Percentiles rank a stretch among this genome's conserved stretches.
Evolutionary conservation across 2,888 invertebrate genomes (phyloP).

Genomic region (Mesorhabditis belari): DNA sequence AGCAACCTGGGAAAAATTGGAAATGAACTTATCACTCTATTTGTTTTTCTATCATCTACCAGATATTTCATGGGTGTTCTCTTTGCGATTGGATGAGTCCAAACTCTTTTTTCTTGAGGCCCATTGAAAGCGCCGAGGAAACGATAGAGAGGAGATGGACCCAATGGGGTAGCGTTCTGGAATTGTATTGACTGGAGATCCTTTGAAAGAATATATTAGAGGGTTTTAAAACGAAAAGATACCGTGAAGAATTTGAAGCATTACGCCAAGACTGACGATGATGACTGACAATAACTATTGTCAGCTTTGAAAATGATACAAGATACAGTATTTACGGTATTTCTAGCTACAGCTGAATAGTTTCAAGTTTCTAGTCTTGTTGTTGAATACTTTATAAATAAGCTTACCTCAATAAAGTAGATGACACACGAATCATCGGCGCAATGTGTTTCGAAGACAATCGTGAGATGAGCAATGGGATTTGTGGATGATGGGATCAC

Average conservation of each 20-base stretch:
- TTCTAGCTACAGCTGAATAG: background rate
- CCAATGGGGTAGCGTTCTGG: background rate
- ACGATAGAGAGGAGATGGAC: slow-evolving; percentile 20
- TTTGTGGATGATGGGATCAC: slow-evolving; percentile 34
- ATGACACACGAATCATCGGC: slow-evolving; percentile 57
- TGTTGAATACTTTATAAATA: background rate
- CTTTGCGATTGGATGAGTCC: slow-evolving; percentile 33
- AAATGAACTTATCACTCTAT: background rate
- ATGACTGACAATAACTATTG: no score
- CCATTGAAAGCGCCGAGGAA: slow-evolving; percentile 47
- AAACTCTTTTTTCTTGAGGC: slow-evolving; percentile 28
- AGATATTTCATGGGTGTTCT: slow-evolving; percentile 34
- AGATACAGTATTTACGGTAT: no score
- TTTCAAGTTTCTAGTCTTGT: background rate
- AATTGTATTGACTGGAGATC: no score
- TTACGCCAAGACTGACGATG: no score
- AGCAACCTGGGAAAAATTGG: slow-evolving; percentile 36
- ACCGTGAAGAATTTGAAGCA: no score
- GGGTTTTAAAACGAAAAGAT: no score
- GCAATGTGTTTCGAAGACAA: slow-evolving; percentile 61
- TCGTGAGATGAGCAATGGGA: slow-evolving; percentile 57
- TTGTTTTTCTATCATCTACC: slow-evolving; percentile 2
- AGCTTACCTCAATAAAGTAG: slow-evolving; percentile 59
- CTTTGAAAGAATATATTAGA: no score
- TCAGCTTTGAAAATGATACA: no score